These are phyloP conservation scores for Gastrophryne carolinensis DNA, from an alignment of 2,797 vertebrate genomes.

Conservation along the genomic window DNA sequence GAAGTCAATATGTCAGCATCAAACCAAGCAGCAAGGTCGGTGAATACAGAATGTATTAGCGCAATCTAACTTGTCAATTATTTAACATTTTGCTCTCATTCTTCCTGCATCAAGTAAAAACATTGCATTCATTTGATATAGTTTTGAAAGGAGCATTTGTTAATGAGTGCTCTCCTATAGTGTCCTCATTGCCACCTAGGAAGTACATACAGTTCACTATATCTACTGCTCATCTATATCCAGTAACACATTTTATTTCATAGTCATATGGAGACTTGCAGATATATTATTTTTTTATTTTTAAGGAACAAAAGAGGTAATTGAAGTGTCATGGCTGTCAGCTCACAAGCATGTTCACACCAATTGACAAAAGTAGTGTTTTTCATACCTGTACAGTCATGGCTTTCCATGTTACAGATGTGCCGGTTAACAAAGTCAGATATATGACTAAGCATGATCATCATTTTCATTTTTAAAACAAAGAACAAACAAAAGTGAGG, in stretches of 20 bases:
- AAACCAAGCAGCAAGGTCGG: conserved; percentile 50
- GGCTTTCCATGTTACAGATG: too few species aligned
- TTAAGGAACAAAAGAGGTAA: too few species aligned
- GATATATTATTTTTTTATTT: too few species aligned
- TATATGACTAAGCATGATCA: too few species aligned
- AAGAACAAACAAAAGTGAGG: too few species aligned
- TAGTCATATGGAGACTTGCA: neutral
- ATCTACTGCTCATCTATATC: neutral
- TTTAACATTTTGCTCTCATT: conserved; percentile 34
- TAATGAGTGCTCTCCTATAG: conserved; percentile 50
- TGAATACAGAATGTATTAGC: conserved; percentile 36
- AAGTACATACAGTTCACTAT: neutral
- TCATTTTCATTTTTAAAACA: too few species aligned
- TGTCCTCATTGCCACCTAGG: neutral
- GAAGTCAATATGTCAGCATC: conserved; percentile 52
- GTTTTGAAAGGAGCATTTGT: conserved; percentile 48
- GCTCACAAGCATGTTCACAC: too few species aligned
- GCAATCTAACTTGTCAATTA: conserved; percentile 40
- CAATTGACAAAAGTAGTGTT: too few species aligned
- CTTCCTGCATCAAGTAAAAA: conserved; percentile 9
- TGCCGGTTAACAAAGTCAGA: too few species aligned
- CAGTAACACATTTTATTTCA: neutral
- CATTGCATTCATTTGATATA: conserved; percentile 32
- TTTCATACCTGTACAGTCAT: too few species aligned
- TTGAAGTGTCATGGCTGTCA: too few species aligned